Evolutionary conservation across 2,888 invertebrate species (phyloP), one percentile per base, ranked within the genome.

Genomic region (Endotricha flammealis): DNA sequence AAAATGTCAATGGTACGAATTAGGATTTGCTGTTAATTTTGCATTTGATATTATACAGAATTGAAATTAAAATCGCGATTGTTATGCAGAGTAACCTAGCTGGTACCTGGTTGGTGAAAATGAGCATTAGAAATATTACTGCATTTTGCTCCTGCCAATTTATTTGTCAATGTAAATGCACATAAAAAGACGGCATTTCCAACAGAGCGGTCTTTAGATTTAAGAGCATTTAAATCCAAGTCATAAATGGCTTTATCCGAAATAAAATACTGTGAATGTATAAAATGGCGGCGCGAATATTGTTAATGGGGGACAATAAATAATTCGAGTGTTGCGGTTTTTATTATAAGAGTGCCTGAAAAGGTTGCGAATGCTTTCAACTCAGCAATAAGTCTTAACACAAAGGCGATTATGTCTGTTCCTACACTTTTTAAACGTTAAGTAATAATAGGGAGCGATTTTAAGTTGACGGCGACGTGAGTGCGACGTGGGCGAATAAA

Each of bases 351-450:
- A 74, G 57, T 51, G 61, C 53, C 57, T 66, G 60, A 71, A 79
- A 70, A 69, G 68, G 67, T 61, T 60, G 55, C 50, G 53, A 68
- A 71, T 68, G 79, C 80, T 80, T 77, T 76, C 65, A 72, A 58
- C 53, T 49, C 49, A 50, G 67, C 74, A 71, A 69, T 74, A 77
- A 77, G 75, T 68, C 71, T 68, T 66, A 58, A 57, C 58, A 72
- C 70, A 76, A 80, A 78, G 72, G 67, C 73, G 78, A 80, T 80
- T 80, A 75, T 64, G 62, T 58, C 55, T 64, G 62, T 63, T 59
- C 63, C 58, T 63, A 59, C 54, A 64, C 61, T 65, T 61, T n/a
- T 63, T 63, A 66, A 69, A 57, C 53, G 57, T 64, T 68, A 57
- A 66, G 65, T 66, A 64, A 67, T 67, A 49, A 51, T 31, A 47